A percentile compares a stretch with the other conserved stretches of the same genome.
Evolutionary conservation across 2,797 vertebrate genomes (phyloP).

Genomic region (Tangara arthus): DNA sequence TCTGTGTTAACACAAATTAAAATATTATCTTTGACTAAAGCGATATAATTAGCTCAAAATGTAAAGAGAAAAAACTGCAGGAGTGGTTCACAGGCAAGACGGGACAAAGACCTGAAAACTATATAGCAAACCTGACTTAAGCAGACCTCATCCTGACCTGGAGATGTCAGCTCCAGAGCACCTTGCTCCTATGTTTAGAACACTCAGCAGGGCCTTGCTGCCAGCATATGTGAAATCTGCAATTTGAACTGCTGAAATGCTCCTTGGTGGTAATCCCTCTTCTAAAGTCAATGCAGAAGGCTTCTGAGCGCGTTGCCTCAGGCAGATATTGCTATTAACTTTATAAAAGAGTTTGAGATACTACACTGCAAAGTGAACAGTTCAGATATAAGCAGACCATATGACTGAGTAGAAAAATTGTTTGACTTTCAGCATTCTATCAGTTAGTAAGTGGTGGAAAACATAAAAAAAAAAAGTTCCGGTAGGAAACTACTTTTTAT

Average conservation of each 20-base stretch:
- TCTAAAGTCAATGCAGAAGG: neutral
- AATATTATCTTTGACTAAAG: neutral
- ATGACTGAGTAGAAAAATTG: neutral
- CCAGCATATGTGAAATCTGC: neutral
- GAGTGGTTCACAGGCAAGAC: neutral
- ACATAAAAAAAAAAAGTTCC: neutral
- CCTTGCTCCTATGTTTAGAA: neutral
- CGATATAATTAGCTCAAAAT: neutral
- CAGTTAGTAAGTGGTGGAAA: neutral
- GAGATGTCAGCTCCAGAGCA: neutral
- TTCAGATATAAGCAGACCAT: neutral
- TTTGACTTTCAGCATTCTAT: neutral
- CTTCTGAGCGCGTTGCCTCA: neutral
- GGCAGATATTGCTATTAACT: neutral
- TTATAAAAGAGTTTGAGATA: neutral
- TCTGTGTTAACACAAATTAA: neutral
- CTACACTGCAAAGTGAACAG: neutral
- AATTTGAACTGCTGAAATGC: neutral
- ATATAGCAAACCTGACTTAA: neutral
- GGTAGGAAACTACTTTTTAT: constrained; percentile 19
- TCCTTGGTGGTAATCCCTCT: neutral
- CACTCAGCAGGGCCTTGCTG: neutral
- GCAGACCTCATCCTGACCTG: neutral
- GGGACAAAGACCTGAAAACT: neutral
- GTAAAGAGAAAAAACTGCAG: neutral